Conservation (phyloP, 2,113 vertebrate species). For the Brachyhypopomus occidentalis region DNA sequence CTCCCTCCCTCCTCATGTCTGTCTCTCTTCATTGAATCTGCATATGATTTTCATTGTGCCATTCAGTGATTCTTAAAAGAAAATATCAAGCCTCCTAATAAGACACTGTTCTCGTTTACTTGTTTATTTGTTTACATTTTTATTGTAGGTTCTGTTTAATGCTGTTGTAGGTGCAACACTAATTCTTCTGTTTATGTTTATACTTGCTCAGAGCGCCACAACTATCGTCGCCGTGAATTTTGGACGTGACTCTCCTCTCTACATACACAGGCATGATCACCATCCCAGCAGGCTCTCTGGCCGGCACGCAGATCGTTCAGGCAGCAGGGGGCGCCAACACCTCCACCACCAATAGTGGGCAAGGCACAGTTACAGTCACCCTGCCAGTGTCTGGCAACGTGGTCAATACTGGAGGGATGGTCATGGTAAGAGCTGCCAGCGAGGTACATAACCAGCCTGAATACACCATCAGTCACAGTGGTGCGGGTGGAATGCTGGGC, state of each 20-base stretch:
- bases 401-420: constrained; percentile 98
- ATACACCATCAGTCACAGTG: constrained; percentile 40
- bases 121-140: too few relatives aligned
- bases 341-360: constrained; percentile 93
- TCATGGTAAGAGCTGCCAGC: constrained; percentile 86
- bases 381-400: constrained; percentile 95
- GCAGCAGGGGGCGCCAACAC: constrained; percentile 88
- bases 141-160: too few relatives aligned
- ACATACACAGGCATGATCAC: constrained; percentile 97
- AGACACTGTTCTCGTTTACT: too few relatives aligned
- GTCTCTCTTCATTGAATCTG: not conserved
- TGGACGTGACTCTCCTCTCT: constrained; percentile 34
- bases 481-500: constrained; percentile 35
- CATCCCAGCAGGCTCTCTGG: constrained; percentile 94
- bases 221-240: not conserved
- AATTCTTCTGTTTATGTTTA: too few relatives aligned
- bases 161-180: too few relatives aligned
- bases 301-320: constrained; percentile 96
- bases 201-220: too few relatives aligned
- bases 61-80: constrained; percentile 8
- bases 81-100: too few relatives aligned
- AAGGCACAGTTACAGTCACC: constrained; percentile 97
- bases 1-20: not conserved
- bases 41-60: not conserved
- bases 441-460: constrained; percentile 66